Evolutionary conservation across 1,140 invertebrate species (phyloP), one percentile per base, ranked within the genome.

Genomic region (Linepithema humile): DNA sequence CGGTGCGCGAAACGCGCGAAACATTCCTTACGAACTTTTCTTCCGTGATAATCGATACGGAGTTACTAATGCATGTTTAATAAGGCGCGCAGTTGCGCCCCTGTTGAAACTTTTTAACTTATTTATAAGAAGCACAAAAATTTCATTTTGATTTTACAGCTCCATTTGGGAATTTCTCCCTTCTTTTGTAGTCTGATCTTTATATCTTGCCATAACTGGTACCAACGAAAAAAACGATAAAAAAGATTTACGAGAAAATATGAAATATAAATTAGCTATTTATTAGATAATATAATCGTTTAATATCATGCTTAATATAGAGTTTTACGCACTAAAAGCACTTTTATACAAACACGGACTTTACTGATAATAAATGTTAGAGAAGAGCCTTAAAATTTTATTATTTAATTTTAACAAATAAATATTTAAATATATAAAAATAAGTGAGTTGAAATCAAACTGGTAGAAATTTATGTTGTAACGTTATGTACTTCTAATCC

Each of bases 11-110:
- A 80, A 78, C 59, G 43, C 50, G 29, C n/a, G 53, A 77, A 53
- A 85, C 72, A 70, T 84, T 82, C 77, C 62, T 82, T 70, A 78
- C 69, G 45, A 84, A 85, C 64, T 85, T 87, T 89, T 85, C 64
- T 64, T 29, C n/a, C 15, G 55, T 82, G 38, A 85, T 74, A 85
- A 85, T 86, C 85, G 62, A 72, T 70, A 45, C 10, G 35, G 12
- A 80, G 50, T 80, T 57, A 69, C 48, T 70, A 69, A 80, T 70
- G 64, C 53, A 80, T 43, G 48, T 80, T 80, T 80, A 70, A 57
- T 80, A 50, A 29, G 3, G 65, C 12, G 59, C 59, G 20, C 73
- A 77, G 59, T 59, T 77, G 73, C 20, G 43, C 29, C 59, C 15
- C 17, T 35, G 29, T 32, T 48, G 17, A 65, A 77, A 77, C 40